Base-by-base conservation (phyloP, 2,113 vertebrate species). In the Leiothrix lutea region DNA sequence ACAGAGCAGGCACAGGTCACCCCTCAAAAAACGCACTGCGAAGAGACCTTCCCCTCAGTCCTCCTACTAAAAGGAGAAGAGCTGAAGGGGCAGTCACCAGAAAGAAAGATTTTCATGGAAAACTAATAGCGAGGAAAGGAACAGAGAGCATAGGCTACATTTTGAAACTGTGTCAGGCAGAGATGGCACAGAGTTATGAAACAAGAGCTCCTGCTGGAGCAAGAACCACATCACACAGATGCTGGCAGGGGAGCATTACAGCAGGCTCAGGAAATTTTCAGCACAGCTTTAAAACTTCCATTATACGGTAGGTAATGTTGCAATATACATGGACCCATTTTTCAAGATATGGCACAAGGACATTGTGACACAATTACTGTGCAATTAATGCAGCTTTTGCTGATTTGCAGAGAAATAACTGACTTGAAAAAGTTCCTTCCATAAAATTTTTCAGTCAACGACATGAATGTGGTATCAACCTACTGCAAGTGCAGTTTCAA, bases 401-500 rank as follows among this genome's bases (percentile, higher is more conserved):
- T 60, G n/a, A 94, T 75, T 83, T 92, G 47, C 74, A 88, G 74
- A 64, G 67, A 80, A 97, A 77, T 31, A 95, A 69, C 3, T n/a
- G 42, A 80, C 65, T 44, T 71, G 36, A 67, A 64, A 53, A 44
- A 75, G n/a, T 25, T 56, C 81, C 19, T 45, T 58, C 19, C 35
- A 40, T 69, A 83, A 86, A 86, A 73, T 40, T 48, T 54, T 83
- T 60, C 54, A 25, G 69, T 40, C 72, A 71, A 28, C 61, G 82
- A 53, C 33, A 54, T 8, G 24, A 90, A 71, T 53, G 15, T 20
- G 79, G 12, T 38, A 88, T 48, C 44, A 82, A 64, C 44, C 15
- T 45, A 54, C 17, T 54, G 12, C 40, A 84, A 66, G 21, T 66
- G 50, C 57, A 28, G 48, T 70, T 73, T 72, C 79, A 83, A 57